Conservation (phyloP, 2,113 vertebrate species). For the Cinclus cinclus region DNA sequence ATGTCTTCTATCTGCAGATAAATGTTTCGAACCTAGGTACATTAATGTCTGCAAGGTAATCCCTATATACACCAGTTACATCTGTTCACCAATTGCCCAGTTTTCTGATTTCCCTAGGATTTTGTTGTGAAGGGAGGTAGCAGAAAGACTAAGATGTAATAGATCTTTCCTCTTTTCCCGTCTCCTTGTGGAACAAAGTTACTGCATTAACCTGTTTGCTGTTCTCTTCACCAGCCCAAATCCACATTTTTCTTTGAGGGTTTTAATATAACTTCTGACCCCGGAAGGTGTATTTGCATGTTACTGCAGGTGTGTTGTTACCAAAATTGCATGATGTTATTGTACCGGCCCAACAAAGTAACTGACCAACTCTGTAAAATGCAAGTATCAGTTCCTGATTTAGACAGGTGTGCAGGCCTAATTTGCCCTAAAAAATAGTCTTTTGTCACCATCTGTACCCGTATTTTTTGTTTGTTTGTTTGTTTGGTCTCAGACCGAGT, state of each 20-base stretch:
- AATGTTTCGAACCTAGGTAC: neutral
- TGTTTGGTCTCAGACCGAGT: neutral
- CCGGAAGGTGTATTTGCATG: neutral
- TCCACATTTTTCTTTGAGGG: neutral
- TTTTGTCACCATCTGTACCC: neutral
- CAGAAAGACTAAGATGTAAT: neutral
- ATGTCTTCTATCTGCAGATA: neutral
- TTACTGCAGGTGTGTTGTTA: neutral
- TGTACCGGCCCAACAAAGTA: neutral
- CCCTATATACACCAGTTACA: neutral
- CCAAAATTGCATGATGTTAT: neutral
- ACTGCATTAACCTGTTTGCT: neutral
- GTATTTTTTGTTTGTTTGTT: neutral
- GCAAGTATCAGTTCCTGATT: neutral
- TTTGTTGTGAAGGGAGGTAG: neutral
- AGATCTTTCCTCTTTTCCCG: neutral
- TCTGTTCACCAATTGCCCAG: neutral
- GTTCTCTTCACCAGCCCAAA: neutral
- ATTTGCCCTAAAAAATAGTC: neutral
- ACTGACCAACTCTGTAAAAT: neutral
- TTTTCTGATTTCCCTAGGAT: neutral
- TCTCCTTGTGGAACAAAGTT: neutral
- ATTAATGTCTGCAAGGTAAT: neutral
- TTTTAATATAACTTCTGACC: neutral
- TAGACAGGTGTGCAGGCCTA: neutral